Evolutionary conservation across 2,113 vertebrate genomes (phyloP).

Genomic region (Chaetorhynchus papuensis): DNA sequence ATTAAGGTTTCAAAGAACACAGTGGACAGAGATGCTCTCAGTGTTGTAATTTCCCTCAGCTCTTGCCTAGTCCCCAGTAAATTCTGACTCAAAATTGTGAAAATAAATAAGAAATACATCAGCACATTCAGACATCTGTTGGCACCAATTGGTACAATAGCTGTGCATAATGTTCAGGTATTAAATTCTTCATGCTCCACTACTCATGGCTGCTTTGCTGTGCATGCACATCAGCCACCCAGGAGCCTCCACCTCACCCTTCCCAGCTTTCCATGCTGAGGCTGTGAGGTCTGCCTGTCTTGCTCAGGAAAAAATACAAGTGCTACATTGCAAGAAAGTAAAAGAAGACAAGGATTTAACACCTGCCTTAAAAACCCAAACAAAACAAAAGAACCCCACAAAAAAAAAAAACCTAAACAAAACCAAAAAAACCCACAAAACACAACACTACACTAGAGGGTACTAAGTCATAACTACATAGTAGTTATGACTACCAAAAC

Average conservation of each 20-base stretch:
- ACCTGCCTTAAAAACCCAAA: not conserved
- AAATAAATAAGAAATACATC: not conserved
- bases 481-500: not conserved
- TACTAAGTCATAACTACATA: not conserved
- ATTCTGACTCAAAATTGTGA: not conserved
- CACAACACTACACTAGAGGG: not conserved
- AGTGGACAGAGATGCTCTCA: not conserved
- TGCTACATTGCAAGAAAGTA: conserved; percentile 37
- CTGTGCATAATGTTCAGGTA: not conserved
- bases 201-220: conserved; percentile 26
- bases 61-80: not conserved
- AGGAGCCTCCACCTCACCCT: conserved; percentile 80
- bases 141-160: not conserved
- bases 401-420: no score
- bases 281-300: conserved; percentile 69
- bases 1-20: not conserved
- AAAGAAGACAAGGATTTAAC: conserved; percentile 2
- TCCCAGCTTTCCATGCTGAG: conserved; percentile 79
- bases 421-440: not conserved
- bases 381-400: no score
- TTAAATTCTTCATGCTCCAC: not conserved
- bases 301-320: conserved; percentile 71
- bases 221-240: conserved; percentile 73
- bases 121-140: not conserved
- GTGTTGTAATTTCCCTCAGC: not conserved